These are phyloP conservation scores for Platanista minor DNA, from an alignment of 2,113 vertebrate species.

Conservation along the genomic window DNA sequence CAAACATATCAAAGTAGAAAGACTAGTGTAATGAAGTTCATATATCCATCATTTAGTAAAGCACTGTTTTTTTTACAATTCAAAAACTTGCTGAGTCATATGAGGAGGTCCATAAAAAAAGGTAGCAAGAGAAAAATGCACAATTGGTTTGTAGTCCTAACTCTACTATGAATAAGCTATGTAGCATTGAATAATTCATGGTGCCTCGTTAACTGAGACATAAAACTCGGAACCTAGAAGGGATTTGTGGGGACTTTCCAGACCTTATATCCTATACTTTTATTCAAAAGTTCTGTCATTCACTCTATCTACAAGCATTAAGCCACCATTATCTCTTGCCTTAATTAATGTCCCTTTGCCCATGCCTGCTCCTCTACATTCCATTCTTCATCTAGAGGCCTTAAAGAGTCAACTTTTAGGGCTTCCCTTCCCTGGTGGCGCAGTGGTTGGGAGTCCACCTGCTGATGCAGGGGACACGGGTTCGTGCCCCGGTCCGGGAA, in stretches of 20 bases:
- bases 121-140: background rate
- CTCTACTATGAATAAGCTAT: background rate
- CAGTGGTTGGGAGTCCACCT: too few species aligned
- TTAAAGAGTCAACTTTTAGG: background rate
- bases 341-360: background rate
- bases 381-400: background rate
- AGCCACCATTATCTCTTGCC: background rate
- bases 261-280: background rate
- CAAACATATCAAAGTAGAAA: background rate
- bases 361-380: conserved; percentile 11
- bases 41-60: background rate
- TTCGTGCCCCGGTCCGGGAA: too few species aligned
- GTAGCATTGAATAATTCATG: background rate
- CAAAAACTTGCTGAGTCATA: background rate
- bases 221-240: background rate
- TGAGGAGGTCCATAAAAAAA: background rate
- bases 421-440: too few species aligned
- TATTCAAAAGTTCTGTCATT: background rate
- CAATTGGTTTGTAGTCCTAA: background rate
- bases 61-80: background rate
- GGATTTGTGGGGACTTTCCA: background rate
- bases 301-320: background rate
- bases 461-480: too few species aligned
- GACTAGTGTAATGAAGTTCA: background rate
- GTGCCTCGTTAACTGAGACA: background rate